Evolutionary conservation across 2,797 vertebrate species (phyloP), one percentile per base, ranked within the genome.

Genomic region (Chrysolophus pictus): DNA sequence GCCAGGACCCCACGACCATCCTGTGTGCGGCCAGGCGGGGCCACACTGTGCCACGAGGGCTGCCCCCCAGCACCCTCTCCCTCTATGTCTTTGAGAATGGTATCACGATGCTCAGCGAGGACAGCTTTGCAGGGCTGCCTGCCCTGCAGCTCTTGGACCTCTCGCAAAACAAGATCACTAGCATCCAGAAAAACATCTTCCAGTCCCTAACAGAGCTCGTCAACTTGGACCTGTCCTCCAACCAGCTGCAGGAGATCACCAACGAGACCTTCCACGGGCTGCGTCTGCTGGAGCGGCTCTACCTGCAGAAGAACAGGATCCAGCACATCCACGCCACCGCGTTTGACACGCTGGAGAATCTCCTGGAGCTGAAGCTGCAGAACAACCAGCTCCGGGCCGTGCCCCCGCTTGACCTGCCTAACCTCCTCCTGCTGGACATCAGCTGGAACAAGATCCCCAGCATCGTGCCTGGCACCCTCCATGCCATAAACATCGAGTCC

Each of bases 361-460:
- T 99, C 35, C 97, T 99, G 93, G 99, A 99, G 95, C 98, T 99
- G 46, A 99, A 99, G 95, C 98, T 99, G 51, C 98, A 99, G 90
- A 97, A 97, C 70, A 99, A 99, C 69, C 97, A 98, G 87, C 98
- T 99, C 76, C 97, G 92, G 68, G 94, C 85, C 0, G 96, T 99
- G 85, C 99, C 99, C 3, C 91, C 97, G 0, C 96, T 99, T 4
- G 95, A 73, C 68, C 97, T 99, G 42, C 98, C 98, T 9, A 97
- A 92, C 42, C 98, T 99, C 84, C 97, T 99, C 59, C 98, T 99
- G 86, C 96, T 99, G 41, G 99, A 99, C 94, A 97, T 99, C 73
- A 99, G 99, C 96, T 91, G 97, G 97, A 99, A 99, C 94, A 96
- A 93, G 65, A 98, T 99, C 80, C 97, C 97, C 1, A 70, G 77